Percentiles rank a stretch among this genome's conserved stretches.
Conservation (phyloP, 2,888 invertebrate species). For the Clivina fossor region DNA sequence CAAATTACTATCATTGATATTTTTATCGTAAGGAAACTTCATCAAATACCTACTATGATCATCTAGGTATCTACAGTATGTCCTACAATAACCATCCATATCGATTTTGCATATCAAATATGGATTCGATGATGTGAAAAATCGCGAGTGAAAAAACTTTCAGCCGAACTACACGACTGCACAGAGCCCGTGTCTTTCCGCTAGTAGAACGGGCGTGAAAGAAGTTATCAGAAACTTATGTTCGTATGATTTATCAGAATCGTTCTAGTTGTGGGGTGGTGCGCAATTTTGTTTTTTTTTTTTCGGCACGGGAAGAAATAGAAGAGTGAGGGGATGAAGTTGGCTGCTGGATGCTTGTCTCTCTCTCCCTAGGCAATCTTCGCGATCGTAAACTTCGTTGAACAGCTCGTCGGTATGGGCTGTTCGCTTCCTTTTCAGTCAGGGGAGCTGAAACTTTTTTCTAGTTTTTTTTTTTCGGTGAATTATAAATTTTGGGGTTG, state of each 20-base stretch:
- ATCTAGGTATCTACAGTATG: too few species aligned
- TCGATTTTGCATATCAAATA: constrained; percentile 27
- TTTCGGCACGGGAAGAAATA: neutral
- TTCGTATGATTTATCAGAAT: constrained; percentile 30
- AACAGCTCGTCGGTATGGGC: constrained; percentile 33
- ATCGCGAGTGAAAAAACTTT: constrained; percentile 4
- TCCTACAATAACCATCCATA: too few species aligned
- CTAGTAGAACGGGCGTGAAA: constrained; percentile 19
- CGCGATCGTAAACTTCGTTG: constrained; percentile 32
- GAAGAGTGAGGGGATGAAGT: neutral
- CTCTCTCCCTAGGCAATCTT: constrained; percentile 28
- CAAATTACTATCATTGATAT: too few species aligned
- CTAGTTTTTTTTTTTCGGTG: too few species aligned
- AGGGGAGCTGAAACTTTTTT: neutral
- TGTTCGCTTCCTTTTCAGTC: constrained; percentile 23
- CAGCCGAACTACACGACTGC: neutral
- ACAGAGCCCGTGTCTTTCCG: neutral
- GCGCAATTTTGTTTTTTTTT: constrained; percentile 1
- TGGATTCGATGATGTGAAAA: constrained; percentile 28
- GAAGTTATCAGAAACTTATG: constrained; percentile 33
- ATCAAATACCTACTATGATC: too few species aligned
- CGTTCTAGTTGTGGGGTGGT: constrained; percentile 18
- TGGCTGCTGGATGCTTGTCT: constrained; percentile 4
- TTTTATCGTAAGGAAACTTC: too few species aligned
- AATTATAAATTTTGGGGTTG: too few species aligned